These are phyloP conservation scores for Coptodon bakossiorum DNA, from an alignment of 2,113 vertebrate genomes.

Conservation along the genomic window DNA sequence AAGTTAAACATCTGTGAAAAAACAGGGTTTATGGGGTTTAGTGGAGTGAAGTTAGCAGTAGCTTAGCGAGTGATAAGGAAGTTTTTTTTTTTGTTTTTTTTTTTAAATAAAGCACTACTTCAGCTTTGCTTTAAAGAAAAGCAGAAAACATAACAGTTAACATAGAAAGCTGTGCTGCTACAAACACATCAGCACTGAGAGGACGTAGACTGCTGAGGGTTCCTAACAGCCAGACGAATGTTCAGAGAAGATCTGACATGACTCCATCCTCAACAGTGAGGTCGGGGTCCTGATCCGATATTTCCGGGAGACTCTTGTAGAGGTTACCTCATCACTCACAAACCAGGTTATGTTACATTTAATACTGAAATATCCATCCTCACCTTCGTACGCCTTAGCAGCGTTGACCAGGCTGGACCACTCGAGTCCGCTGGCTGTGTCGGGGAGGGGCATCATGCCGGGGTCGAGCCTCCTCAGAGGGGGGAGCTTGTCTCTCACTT, in stretches of 20 bases:
- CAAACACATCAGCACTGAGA: not conserved
- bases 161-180: not conserved
- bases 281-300: not conserved
- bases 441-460: constrained; percentile 86
- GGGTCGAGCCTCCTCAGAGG: constrained; percentile 77
- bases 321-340: not conserved
- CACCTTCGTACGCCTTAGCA: constrained; percentile 89
- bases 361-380: not conserved
- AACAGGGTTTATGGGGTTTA: not conserved
- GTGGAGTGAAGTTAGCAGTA: not conserved
- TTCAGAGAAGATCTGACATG: not conserved
- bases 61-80: not conserved
- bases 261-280: not conserved
- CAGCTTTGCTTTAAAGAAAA: not conserved
- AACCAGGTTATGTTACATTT: not conserved
- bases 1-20: not conserved
- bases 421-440: constrained; percentile 82
- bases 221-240: not conserved
- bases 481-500: constrained; percentile 76
- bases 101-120: not conserved
- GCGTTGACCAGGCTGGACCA: constrained; percentile 90
- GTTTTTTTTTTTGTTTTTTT: not conserved
- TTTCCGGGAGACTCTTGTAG: not conserved
- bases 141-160: not conserved
- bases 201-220: not conserved